phyloP scores from a whole-genome alignment of 92 coral and sea anemone species.

The Montipora capitata region DNA sequence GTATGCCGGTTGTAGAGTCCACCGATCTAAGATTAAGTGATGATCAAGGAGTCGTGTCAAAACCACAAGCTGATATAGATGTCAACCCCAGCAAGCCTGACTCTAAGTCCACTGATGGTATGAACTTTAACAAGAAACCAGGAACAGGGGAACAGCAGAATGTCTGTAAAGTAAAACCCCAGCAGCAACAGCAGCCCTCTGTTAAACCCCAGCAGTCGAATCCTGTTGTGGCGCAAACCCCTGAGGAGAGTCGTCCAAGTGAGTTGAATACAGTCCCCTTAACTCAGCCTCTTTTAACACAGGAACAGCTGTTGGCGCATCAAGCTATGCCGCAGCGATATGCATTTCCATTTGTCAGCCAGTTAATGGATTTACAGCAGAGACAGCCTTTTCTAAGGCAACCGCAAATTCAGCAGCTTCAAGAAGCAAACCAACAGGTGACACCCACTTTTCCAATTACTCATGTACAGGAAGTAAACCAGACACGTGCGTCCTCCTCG shows the following conservation, averaged over 20 bases:
- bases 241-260: conserved; percentile 77
- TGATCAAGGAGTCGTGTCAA: conserved; percentile 60
- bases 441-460: conserved; percentile 45
- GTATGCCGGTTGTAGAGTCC: conserved; percentile 59
- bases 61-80: conserved; percentile 78
- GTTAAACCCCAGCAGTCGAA: conserved; percentile 86
- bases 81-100: conserved; percentile 76
- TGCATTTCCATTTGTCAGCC: conserved; percentile 79
- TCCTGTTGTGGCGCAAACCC: conserved; percentile 57
- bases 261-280: conserved; percentile 79
- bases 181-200: conserved; percentile 92
- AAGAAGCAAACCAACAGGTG: conserved; percentile 70
- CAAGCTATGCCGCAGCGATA: conserved; percentile 74
- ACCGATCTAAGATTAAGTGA: conserved; percentile 60
- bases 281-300: conserved; percentile 75
- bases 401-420: conserved; percentile 87
- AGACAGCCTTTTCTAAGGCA: conserved; percentile 84
- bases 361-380: conserved; percentile 77
- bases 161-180: conserved; percentile 97
- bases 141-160: conserved; percentile 93
- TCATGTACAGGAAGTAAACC: conserved; percentile 70
- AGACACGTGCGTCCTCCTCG: conserved; percentile 88
- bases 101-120: conserved; percentile 77
- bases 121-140: conserved; percentile 84
- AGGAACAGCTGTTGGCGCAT: conserved; percentile 81